Evolutionary conservation across 2,113 vertebrate species (phyloP).

Genomic region (Larimichthys polyactis): DNA sequence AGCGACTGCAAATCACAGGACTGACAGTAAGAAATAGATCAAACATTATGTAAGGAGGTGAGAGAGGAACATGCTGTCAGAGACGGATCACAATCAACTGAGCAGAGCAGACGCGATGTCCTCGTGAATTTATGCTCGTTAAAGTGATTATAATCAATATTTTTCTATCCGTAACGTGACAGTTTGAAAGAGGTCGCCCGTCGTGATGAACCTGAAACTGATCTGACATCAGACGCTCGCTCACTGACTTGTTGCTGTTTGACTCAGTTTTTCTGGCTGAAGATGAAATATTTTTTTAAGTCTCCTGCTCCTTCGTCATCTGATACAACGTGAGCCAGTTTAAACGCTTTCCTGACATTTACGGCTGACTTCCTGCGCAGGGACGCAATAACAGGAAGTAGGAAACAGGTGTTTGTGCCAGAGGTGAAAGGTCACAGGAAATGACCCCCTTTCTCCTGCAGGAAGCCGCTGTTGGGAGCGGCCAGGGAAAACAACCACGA

Average conservation of each 20-base stretch:
- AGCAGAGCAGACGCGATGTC: not conserved
- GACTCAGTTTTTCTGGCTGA: slow-evolving; percentile 8
- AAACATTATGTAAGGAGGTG: slow-evolving; percentile 29
- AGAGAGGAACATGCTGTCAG: not conserved
- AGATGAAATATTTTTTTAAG: slow-evolving; percentile 21
- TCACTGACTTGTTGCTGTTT: not conserved
- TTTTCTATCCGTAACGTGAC: not conserved
- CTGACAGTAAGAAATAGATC: slow-evolving; percentile 14
- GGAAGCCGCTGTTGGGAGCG: slow-evolving; percentile 60
- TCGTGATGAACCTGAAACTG: not conserved
- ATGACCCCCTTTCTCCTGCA: slow-evolving; percentile 46
- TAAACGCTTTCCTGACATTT: slow-evolving; percentile 63
- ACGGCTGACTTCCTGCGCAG: slow-evolving; percentile 72
- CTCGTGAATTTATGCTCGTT: not conserved
- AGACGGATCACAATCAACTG: not conserved
- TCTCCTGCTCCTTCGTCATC: slow-evolving; percentile 36
- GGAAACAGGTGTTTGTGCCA: slow-evolving; percentile 81
- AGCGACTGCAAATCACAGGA: slow-evolving; percentile 16
- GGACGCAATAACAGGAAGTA: slow-evolving; percentile 83
- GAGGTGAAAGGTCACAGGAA: slow-evolving; percentile 80
- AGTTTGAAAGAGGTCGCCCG: not conserved
- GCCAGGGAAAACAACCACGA: slow-evolving; percentile 16
- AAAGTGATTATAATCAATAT: not conserved
- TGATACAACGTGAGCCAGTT: slow-evolving; percentile 34
- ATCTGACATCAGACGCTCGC: not conserved